Evolutionary conservation across 2,113 vertebrate species (phyloP).

Genomic region (Chamaetylas fuelleborni): DNA sequence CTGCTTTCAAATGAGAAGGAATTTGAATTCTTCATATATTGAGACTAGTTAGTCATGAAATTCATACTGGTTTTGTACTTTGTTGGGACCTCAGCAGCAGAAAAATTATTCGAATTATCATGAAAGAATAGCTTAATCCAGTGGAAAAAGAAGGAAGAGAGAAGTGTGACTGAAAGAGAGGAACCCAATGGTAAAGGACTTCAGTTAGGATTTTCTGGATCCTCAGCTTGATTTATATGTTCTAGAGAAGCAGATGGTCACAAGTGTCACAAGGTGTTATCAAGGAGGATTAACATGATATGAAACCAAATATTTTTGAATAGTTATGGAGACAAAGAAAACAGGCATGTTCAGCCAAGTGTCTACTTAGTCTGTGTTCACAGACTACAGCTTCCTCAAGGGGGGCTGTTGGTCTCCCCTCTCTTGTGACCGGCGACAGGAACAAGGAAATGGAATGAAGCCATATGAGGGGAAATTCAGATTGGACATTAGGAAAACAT

Average conservation of each 20-base stretch:
- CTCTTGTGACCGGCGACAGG: neutral
- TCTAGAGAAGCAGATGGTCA: neutral
- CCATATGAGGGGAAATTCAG: fast-evolving
- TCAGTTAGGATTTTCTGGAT: neutral
- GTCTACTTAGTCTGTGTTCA: fast-evolving
- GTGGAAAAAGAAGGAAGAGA: neutral
- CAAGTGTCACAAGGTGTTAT: neutral
- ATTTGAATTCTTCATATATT: neutral
- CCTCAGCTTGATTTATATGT: neutral
- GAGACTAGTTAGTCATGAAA: fast-evolving
- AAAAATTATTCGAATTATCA: neutral
- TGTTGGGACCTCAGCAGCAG: neutral
- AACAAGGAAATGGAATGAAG: neutral
- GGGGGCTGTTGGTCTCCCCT: neutral
- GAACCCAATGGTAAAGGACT: neutral
- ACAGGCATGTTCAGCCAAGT: neutral
- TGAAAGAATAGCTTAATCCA: neutral
- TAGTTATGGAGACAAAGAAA: neutral
- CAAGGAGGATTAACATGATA: neutral
- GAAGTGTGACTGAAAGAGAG: neutral
- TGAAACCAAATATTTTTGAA: neutral
- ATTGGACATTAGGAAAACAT: neutral
- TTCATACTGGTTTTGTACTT: neutral
- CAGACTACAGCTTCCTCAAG: neutral
- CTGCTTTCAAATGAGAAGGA: neutral